Evolutionary conservation across 2,797 vertebrate genomes (phyloP).

Genomic region (Valencia hispanica): DNA sequence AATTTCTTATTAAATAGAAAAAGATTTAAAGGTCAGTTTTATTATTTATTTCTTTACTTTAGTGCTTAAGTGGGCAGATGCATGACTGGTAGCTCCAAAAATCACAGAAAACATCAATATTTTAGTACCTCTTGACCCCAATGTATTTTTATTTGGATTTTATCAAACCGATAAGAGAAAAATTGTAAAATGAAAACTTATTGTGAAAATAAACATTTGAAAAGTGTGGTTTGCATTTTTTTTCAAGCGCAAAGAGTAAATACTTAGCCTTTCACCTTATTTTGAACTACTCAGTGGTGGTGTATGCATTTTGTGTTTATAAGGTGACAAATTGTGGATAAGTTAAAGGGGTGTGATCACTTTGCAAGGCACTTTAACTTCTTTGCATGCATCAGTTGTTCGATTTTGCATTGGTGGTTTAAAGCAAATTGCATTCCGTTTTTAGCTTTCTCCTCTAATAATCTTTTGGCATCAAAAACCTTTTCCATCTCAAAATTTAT

Average conservation of each 20-base stretch:
- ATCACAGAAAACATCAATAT: neutral
- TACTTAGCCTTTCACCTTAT: neutral
- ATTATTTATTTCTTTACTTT: neutral
- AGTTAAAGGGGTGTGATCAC: neutral
- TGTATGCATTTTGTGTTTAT: neutral
- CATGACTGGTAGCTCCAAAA: neutral
- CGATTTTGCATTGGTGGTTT: neutral
- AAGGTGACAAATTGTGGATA: too few relatives aligned
- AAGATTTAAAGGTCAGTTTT: neutral
- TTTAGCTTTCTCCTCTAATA: too few relatives aligned
- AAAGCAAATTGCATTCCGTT: neutral
- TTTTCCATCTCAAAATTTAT: neutral
- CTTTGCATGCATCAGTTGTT: neutral
- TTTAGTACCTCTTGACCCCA: neutral
- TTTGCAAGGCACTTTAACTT: neutral
- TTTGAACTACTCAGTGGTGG: neutral
- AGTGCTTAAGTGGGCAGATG: neutral
- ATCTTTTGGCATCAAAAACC: neutral
- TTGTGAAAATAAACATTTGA: neutral
- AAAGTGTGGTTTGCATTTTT: neutral
- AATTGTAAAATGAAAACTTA: neutral
- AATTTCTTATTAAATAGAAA: neutral
- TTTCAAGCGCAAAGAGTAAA: neutral
- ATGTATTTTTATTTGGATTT: neutral
- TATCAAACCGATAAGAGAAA: neutral